Evolutionary conservation across 30 jellyfish, hydroid and myxozoan species (phyloP).

Genomic region (Cassiopea andromeda): DNA sequence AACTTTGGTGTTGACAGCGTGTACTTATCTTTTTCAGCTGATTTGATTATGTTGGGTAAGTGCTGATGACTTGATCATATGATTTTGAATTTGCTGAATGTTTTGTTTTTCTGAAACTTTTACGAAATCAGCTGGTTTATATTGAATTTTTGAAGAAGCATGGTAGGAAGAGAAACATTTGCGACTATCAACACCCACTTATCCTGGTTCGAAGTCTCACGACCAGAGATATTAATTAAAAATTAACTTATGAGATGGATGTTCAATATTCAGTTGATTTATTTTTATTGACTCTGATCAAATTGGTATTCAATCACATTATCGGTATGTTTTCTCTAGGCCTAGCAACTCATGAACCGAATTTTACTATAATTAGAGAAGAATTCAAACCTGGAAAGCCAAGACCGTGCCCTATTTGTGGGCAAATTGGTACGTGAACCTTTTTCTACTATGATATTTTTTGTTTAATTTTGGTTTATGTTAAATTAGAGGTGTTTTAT

Average conservation of each 20-base stretch:
- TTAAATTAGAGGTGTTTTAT: too few relatives aligned
- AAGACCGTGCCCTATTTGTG: slow-evolving; percentile 94
- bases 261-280: too few relatives aligned
- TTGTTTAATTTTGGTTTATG: not conserved
- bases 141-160: too few relatives aligned
- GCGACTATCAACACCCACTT: too few relatives aligned
- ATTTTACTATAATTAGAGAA: slow-evolving; percentile 96
- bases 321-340: slow-evolving; percentile 43
- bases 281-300: too few relatives aligned
- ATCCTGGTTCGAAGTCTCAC: too few relatives aligned
- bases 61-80: not conserved
- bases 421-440: slow-evolving; percentile 78
- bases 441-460: not conserved
- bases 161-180: too few relatives aligned
- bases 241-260: too few relatives aligned
- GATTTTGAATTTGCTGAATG: not conserved
- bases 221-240: too few relatives aligned
- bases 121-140: too few relatives aligned
- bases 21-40: slow-evolving; percentile 77
- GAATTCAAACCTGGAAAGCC: slow-evolving; percentile 92
- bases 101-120: too few relatives aligned
- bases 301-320: too few relatives aligned
- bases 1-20: not conserved
- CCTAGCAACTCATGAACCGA: slow-evolving; percentile 97
- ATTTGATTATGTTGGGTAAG: slow-evolving; percentile 97